Evolutionary conservation across 2,797 vertebrate genomes (phyloP).

Genomic region (Petrocephalus schoutedeni): DNA sequence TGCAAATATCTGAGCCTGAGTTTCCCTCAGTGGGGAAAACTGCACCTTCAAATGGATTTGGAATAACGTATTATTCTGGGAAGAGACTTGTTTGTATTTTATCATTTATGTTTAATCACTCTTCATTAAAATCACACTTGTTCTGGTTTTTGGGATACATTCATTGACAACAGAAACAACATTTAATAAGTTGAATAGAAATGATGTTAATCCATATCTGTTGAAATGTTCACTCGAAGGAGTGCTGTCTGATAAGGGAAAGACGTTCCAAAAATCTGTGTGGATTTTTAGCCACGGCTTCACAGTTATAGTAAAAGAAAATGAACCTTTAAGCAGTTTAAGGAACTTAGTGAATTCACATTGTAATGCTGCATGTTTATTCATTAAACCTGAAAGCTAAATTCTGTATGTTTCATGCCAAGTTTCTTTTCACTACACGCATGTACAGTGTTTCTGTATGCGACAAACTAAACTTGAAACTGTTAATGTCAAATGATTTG

Average conservation of each 20-base stretch:
- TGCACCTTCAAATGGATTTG: neutral
- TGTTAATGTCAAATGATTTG: neutral
- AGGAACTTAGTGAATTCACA: neutral
- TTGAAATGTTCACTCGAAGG: neutral
- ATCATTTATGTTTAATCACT: neutral
- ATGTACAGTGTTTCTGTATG: neutral
- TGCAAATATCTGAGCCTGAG: neutral
- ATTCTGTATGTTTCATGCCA: neutral
- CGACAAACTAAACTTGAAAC: neutral
- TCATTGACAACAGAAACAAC: neutral
- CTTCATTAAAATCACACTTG: too few relatives aligned
- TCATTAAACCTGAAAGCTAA: neutral
- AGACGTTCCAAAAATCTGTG: neutral
- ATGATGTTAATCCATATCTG: neutral
- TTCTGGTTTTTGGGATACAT: neutral
- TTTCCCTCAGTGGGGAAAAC: neutral
- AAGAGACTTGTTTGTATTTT: neutral
- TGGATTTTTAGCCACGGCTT: neutral
- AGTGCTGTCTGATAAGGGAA: neutral
- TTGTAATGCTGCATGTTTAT: neutral
- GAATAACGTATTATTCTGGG: neutral
- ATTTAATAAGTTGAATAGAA: neutral
- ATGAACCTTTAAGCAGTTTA: neutral
- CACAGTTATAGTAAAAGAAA: neutral
- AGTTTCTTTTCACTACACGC: neutral